Evolutionary conservation across 2,888 invertebrate species (phyloP).

Genomic region (Julus scandinavius): DNA sequence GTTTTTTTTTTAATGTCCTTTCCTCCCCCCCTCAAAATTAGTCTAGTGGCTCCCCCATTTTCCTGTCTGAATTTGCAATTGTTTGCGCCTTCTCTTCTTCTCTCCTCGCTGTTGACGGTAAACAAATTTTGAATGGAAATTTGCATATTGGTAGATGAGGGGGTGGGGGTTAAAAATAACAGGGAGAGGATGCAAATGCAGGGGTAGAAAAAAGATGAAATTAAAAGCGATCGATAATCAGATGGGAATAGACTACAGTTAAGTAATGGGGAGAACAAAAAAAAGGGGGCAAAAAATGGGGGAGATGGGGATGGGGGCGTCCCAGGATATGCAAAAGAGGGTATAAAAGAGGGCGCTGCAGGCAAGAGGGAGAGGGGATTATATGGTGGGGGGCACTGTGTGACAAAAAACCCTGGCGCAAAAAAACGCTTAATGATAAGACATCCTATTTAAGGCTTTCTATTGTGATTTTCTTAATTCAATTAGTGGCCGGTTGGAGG

Average conservation of each 20-base stretch:
- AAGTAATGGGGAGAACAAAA: conserved; percentile 50
- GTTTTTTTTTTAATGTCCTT: not conserved
- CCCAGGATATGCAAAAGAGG: conserved; percentile 43
- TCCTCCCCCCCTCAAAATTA: conserved; percentile 9
- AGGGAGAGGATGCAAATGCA: conserved; percentile 46
- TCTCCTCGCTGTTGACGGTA: conserved; percentile 50
- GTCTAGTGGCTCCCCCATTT: conserved; percentile 28
- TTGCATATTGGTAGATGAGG: conserved; percentile 50
- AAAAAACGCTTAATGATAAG: conserved; percentile 37
- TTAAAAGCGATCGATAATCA: conserved; percentile 54
- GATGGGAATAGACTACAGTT: conserved; percentile 52
- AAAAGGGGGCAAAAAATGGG: not conserved
- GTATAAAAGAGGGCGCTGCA: conserved; percentile 34
- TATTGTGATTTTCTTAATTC: conserved; percentile 28
- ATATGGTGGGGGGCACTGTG: not conserved
- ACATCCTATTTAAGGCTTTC: conserved; percentile 39
- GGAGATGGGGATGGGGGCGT: not conserved
- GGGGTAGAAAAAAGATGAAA: conserved; percentile 53
- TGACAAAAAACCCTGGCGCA: not conserved
- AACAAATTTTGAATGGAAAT: conserved; percentile 51
- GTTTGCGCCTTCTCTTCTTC: conserved; percentile 42
- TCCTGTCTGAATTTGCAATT: conserved; percentile 26
- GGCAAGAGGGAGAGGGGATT: conserved; percentile 34
- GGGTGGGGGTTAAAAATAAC: conserved; percentile 49
- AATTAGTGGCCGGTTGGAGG: conserved; percentile 12